These are phyloP conservation scores for Globicephala melas DNA, from an alignment of 2,113 vertebrate species.

Conservation along the genomic window DNA sequence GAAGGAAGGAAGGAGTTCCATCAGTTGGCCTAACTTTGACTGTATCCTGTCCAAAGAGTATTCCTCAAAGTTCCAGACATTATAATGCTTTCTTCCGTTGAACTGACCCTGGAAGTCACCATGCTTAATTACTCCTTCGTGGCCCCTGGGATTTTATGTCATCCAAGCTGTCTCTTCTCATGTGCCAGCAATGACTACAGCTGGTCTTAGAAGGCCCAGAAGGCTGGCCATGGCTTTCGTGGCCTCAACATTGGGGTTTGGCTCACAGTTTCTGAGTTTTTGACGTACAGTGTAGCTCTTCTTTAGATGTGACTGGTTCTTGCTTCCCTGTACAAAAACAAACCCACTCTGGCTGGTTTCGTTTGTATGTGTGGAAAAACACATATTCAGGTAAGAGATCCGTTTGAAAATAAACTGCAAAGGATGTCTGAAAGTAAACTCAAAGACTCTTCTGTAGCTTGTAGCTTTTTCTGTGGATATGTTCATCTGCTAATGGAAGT, in stretches of 20 bases:
- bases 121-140: neutral
- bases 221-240: fast-evolving
- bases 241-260: neutral
- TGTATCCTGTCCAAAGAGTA: neutral
- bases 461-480: neutral
- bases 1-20: too few relatives aligned
- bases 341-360: neutral
- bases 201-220: neutral
- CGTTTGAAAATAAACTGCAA: neutral
- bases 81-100: neutral
- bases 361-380: neutral
- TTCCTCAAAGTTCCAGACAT: neutral
- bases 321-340: neutral
- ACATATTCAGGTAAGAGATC: neutral
- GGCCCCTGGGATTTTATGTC: neutral
- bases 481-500: neutral
- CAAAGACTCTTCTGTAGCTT: neutral
- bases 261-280: neutral
- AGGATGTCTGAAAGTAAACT: neutral
- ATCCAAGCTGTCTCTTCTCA: neutral
- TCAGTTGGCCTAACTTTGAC: neutral
- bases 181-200: neutral
- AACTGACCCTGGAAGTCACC: neutral
- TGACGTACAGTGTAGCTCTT: fast-evolving
- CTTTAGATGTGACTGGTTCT: neutral